These are phyloP conservation scores for Volucella bombylans DNA, from an alignment of 2,888 invertebrate genomes.

Conservation along the genomic window DNA sequence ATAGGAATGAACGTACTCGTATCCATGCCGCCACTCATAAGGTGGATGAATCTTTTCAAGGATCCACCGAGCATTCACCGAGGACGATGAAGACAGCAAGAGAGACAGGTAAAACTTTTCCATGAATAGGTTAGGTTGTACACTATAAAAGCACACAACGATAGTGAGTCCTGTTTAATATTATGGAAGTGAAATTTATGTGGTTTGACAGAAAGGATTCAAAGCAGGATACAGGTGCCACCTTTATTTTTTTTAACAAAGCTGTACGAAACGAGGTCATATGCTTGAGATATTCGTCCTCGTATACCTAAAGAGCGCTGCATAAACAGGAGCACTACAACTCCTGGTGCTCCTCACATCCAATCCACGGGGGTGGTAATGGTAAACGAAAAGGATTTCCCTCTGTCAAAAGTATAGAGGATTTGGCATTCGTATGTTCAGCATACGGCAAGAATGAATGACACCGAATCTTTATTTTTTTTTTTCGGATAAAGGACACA, in stretches of 20 bases:
- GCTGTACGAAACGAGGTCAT: slow-evolving; percentile 43
- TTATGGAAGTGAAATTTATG: slow-evolving; percentile 33
- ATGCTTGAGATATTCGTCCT: slow-evolving; percentile 15
- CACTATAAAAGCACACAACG: background rate
- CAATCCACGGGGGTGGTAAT: no score
- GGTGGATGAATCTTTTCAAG: no score
- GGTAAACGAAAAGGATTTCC: no score
- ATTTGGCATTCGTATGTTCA: background rate
- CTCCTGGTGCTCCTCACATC: no score
- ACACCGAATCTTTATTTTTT: background rate
- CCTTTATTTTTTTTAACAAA: slow-evolving; percentile 12
- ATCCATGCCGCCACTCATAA: no score
- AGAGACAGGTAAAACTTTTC: slow-evolving; percentile 28
- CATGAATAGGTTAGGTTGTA: slow-evolving; percentile 3
- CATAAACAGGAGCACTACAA: background rate
- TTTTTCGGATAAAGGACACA: background rate
- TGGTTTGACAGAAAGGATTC: background rate
- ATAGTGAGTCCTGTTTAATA: slow-evolving; percentile 1
- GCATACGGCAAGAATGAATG: slow-evolving; percentile 7
- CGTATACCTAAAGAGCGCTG: background rate
- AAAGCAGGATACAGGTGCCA: background rate
- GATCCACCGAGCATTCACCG: no score
- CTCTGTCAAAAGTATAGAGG: background rate
- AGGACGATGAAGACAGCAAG: no score
- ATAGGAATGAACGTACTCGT: no score